These are phyloP conservation scores for Indri indri DNA, from an alignment of 2,113 vertebrate species.

Conservation along the genomic window DNA sequence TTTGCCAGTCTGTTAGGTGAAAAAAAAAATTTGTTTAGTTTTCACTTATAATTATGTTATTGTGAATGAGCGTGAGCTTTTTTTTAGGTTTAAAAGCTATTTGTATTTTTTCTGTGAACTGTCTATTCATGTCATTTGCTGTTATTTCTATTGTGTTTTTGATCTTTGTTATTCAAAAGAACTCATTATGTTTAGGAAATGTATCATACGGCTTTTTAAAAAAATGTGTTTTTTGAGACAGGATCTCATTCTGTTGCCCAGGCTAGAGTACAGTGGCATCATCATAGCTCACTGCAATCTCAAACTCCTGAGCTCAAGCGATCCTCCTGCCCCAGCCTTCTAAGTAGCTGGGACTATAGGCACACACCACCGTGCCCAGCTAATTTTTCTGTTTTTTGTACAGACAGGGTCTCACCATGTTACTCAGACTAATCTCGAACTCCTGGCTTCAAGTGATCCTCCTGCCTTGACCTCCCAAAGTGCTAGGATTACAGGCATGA, in stretches of 20 bases:
- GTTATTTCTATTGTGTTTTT: not conserved
- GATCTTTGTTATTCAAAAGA: not conserved
- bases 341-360: not conserved
- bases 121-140: not conserved
- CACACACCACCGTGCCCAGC: accelerated
- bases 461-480: not conserved
- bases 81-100: not conserved
- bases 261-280: too few relatives aligned
- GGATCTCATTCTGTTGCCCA: too few relatives aligned
- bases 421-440: not conserved
- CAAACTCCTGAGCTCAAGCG: not conserved
- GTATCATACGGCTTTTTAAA: not conserved
- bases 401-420: not conserved
- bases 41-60: not conserved
- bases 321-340: not conserved
- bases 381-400: not conserved
- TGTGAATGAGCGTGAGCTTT: not conserved
- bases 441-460: not conserved
- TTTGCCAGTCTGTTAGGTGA: not conserved
- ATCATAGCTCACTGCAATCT: not conserved
- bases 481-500: not conserved
- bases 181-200: not conserved
- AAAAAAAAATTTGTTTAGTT: not conserved
- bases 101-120: not conserved
- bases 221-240: too few relatives aligned